Evolutionary conservation across 2,113 vertebrate species (phyloP).

Genomic region (Ellobius talpinus): DNA sequence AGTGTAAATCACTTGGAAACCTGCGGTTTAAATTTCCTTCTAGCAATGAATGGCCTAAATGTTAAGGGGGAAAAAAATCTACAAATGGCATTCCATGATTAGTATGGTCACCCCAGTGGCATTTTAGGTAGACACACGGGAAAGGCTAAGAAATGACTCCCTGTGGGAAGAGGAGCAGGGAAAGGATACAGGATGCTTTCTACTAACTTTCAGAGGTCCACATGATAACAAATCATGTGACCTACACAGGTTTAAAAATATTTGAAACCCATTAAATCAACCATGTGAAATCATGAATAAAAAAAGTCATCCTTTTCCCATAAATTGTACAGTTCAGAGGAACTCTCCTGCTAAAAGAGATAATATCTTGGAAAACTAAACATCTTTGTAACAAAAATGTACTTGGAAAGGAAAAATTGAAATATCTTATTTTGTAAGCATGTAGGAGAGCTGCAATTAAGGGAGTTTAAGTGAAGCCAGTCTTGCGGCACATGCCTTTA

Average conservation of each 20-base stretch:
- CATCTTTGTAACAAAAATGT: constrained; percentile 42
- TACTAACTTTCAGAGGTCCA: not conserved
- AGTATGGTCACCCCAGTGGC: constrained; percentile 17
- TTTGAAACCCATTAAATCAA: not conserved
- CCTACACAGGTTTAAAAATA: constrained; percentile 21
- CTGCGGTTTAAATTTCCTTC: constrained; percentile 74
- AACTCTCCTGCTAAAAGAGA: constrained; percentile 47
- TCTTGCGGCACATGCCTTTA: not conserved
- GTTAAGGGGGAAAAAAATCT: constrained; percentile 43
- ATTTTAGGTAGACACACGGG: constrained; percentile 2
- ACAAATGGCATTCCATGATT: not conserved
- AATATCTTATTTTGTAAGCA: not conserved
- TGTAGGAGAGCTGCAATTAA: not conserved
- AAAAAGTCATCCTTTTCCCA: constrained; percentile 32
- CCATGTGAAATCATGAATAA: not conserved
- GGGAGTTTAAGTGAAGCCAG: not conserved
- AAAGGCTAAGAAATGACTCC: constrained; percentile 2
- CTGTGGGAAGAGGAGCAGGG: not conserved
- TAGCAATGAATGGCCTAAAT: constrained; percentile 50
- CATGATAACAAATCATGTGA: not conserved
- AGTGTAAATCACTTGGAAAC: constrained; percentile 68
- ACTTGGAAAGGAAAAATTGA: constrained; percentile 1
- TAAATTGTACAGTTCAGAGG: constrained; percentile 45
- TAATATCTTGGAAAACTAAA: constrained; percentile 37
- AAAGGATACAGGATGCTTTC: not conserved